Evolutionary conservation across 2,888 invertebrate species (phyloP).

Genomic region (Ophonus ardosiacus): DNA sequence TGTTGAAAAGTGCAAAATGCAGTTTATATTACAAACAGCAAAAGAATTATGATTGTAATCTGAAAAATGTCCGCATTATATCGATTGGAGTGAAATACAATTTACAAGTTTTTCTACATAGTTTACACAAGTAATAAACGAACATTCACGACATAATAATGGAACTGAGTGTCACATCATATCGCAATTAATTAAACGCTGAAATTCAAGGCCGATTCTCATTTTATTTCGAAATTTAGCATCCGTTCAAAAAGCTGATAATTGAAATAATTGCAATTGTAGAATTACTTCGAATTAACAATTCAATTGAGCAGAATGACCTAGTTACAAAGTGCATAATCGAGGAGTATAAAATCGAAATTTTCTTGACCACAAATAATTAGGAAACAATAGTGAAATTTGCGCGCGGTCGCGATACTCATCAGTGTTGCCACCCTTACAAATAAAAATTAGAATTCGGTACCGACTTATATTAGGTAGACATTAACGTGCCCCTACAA

Average conservation of each 20-base stretch:
- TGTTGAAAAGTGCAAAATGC: background rate
- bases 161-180: constrained; percentile 25
- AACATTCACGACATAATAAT: constrained; percentile 10
- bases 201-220: constrained; percentile 33
- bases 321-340: constrained; percentile 22
- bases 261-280: constrained; percentile 49
- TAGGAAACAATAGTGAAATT: background rate
- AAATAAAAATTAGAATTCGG: too few species aligned
- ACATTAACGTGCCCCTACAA: too few species aligned
- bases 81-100: background rate
- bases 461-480: too few species aligned
- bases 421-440: too few species aligned
- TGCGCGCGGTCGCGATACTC: too few species aligned
- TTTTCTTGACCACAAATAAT: background rate
- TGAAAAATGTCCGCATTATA: background rate
- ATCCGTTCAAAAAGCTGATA: constrained; percentile 37
- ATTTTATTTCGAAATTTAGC: constrained; percentile 41
- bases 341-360: background rate
- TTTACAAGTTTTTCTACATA: background rate
- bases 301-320: constrained; percentile 41
- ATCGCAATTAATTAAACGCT: constrained; percentile 19
- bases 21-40: background rate
- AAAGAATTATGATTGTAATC: background rate
- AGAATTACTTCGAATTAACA: constrained; percentile 35
- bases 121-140: background rate